phyloP scores from a whole-genome alignment of 2,797 vertebrate species.

The Cygnus olor region DNA sequence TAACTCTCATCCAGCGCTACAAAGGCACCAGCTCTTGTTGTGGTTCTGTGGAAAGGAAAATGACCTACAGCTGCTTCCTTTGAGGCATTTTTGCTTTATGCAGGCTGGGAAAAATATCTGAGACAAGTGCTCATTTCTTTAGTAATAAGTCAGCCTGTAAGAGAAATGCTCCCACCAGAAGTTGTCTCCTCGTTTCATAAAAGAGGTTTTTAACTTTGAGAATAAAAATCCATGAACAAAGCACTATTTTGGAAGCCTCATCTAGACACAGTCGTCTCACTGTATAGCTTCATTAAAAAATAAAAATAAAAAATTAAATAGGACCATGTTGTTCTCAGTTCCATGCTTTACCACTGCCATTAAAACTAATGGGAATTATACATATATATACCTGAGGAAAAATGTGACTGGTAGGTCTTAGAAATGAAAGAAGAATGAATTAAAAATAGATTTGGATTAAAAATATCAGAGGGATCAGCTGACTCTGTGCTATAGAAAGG shows the following conservation, averaged over 20 bases:
- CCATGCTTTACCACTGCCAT: background rate
- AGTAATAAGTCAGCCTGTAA: background rate
- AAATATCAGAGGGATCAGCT: slow-evolving; percentile 27
- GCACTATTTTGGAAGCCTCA: background rate
- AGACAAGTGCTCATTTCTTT: slow-evolving; percentile 4
- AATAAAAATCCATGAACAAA: slow-evolving; percentile 11
- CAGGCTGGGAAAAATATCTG: slow-evolving; percentile 11
- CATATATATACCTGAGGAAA: background rate
- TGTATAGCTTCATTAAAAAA: background rate
- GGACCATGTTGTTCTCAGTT: background rate
- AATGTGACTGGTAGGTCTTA: background rate
- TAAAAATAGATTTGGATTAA: slow-evolving; percentile 30
- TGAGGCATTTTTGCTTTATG: background rate
- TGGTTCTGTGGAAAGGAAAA: background rate
- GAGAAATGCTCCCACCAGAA: background rate
- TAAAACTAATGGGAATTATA: background rate
- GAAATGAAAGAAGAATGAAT: slow-evolving; percentile 24
- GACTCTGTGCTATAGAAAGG: background rate
- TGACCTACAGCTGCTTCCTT: background rate
- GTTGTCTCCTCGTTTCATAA: slow-evolving; percentile 14
- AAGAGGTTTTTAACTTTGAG: background rate
- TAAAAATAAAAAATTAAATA: background rate
- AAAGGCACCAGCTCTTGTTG: background rate
- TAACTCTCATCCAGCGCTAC: background rate
- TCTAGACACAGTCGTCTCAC: background rate